phyloP scores from a whole-genome alignment of 2,113 vertebrate species.

The Uropsilus gracilis region DNA sequence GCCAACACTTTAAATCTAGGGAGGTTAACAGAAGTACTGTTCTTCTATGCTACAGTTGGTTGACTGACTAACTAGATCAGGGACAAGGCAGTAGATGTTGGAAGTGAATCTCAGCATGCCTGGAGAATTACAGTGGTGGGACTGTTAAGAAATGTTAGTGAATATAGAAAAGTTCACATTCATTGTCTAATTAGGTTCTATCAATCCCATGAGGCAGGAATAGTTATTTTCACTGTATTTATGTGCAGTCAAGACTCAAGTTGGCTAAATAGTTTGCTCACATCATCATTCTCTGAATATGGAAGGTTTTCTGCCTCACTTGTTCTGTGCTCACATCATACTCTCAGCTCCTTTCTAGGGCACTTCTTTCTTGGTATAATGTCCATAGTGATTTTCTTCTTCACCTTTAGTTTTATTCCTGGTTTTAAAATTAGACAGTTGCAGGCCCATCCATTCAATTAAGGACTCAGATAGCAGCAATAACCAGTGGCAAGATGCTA shows the following conservation, averaged over 20 bases:
- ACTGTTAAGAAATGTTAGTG: background rate
- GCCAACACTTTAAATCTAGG: background rate
- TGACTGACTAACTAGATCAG: background rate
- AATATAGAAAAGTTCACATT: background rate
- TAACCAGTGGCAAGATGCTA: background rate
- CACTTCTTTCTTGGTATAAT: background rate
- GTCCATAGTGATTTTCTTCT: background rate
- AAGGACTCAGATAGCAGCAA: background rate
- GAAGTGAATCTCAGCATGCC: background rate
- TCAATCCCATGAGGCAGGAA: background rate
- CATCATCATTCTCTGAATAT: background rate
- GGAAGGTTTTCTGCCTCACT: background rate
- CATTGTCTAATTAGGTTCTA: background rate
- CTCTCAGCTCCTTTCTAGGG: background rate
- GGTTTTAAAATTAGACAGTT: background rate
- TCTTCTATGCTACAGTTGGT: background rate
- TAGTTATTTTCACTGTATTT: background rate
- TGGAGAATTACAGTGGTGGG: background rate
- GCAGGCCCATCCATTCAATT: background rate
- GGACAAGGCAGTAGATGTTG: background rate
- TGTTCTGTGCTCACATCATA: background rate
- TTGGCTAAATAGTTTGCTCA: background rate
- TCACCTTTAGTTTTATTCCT: background rate
- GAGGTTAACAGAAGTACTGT: background rate
- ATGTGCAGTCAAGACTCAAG: background rate